Conservation (phyloP, 2,797 vertebrate genomes). For the Diceros bicornis region DNA sequence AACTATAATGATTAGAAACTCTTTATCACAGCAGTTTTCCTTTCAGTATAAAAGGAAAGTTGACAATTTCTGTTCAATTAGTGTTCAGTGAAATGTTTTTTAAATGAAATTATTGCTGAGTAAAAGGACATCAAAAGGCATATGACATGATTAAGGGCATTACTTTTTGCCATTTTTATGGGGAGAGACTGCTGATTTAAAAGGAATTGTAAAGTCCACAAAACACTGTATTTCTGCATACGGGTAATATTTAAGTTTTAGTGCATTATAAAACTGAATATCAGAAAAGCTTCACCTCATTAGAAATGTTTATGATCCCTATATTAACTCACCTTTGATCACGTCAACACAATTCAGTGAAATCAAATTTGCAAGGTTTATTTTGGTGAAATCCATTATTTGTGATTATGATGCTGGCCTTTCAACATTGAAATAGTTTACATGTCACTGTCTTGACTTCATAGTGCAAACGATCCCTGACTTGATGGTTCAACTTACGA, state of each 20-base stretch:
- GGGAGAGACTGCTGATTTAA: constrained; percentile 32
- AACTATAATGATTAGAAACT: constrained; percentile 73
- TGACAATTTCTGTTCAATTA: constrained; percentile 62
- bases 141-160: neutral
- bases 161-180: constrained; percentile 24
- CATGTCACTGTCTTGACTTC: neutral
- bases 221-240: neutral
- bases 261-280: constrained; percentile 15
- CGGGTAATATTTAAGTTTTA: constrained; percentile 6
- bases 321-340: neutral
- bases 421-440: constrained; percentile 38
- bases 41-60: constrained; percentile 72
- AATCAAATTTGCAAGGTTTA: constrained; percentile 3
- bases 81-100: constrained; percentile 54
- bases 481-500: no score
- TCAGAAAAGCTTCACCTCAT: neutral
- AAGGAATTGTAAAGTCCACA: neutral
- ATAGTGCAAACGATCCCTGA: neutral
- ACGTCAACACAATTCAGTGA: neutral
- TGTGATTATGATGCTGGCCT: neutral
- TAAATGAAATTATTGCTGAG: constrained; percentile 68
- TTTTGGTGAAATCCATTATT: constrained; percentile 1
- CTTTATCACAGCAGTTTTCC: constrained; percentile 57
- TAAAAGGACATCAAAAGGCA: constrained; percentile 52
- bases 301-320: neutral